Evolutionary conservation across 1,140 invertebrate species (phyloP), one percentile per base, ranked within the genome.

Genomic region (Drosophila prosaltans): DNA sequence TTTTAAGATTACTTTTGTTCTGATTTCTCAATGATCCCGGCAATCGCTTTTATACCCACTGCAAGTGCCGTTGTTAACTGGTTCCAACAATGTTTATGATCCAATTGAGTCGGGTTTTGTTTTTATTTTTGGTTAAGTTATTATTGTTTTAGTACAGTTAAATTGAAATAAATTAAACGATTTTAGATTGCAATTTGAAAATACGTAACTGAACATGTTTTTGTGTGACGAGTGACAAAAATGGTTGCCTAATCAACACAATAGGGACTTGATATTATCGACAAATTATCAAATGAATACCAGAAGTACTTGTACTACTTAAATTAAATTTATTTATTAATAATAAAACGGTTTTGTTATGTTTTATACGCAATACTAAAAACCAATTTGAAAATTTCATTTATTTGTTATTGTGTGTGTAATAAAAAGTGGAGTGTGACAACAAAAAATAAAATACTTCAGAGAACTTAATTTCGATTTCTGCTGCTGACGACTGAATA

Each of bases 91-190:
- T 51, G 21, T 51, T 51, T 26, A 51, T 51, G 7, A 26, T 51
- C 45, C 8, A 9, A 51, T 51, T 51, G 45, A 26, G 21, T 21
- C 45, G 9, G 45, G 45, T 51, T 51, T 51, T 26, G 9, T 48
- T 9, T 9, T 26, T 51, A 8, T 3, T 51, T 26, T 2, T 26
- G 21, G 7, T 36, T 36, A 36, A 7, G 32, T 51, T 51, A 51
- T 51, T 51, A 26, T 51, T 51, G 45, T 51, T 51, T 51, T 26
- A 51, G 2, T 51, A 51, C 45, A 26, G 45, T 51, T 51, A 51
- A 51, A 51, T 7, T 51, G 8, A 26, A 16, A 51, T 51, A 51
- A 51, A 51, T 51, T 51, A 10, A 1, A 24, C 2, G 24, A 51
- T 51, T 51, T 51, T 51, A 51, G 26, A 51, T 26, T 51, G 45